phyloP scores from a whole-genome alignment of 2,888 invertebrate genomes.

The Timema cristinae region DNA sequence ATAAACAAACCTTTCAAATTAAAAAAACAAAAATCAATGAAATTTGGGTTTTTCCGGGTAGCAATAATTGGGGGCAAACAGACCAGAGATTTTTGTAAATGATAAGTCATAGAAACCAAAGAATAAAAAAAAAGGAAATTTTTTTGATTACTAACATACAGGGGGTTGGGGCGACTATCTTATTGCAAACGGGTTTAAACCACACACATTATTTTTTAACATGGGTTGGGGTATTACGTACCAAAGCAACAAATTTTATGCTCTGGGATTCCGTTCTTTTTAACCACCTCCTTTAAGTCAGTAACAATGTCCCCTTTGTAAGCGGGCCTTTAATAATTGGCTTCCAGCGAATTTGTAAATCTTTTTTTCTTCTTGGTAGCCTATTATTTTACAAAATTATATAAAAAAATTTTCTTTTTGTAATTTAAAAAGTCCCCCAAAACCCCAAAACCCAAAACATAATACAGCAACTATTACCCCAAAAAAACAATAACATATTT shows the following conservation, averaged over 20 bases:
- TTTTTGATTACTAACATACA: too few species aligned
- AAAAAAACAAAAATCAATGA: too few species aligned
- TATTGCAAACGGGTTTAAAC: too few species aligned
- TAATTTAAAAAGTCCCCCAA: too few species aligned
- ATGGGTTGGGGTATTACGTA: slow-evolving; percentile 48
- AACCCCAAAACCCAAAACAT: not conserved
- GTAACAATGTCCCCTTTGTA: slow-evolving; percentile 78
- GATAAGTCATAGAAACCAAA: too few species aligned
- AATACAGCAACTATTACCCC: not conserved
- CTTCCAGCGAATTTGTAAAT: slow-evolving; percentile 69
- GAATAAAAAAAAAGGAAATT: too few species aligned
- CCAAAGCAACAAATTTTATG: slow-evolving; percentile 84
- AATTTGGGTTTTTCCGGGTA: too few species aligned
- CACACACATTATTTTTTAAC: too few species aligned
- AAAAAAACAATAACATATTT: not conserved
- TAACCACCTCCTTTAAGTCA: slow-evolving; percentile 82
- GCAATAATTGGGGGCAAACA: too few species aligned
- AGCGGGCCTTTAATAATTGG: slow-evolving; percentile 81
- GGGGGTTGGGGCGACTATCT: too few species aligned
- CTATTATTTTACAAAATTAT: slow-evolving; percentile 40
- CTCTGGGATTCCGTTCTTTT: slow-evolving; percentile 79
- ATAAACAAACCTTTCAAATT: too few species aligned
- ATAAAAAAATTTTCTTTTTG: not conserved
- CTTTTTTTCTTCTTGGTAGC: slow-evolving; percentile 74
- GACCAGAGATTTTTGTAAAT: too few species aligned